phyloP scores from a whole-genome alignment of 2,113 vertebrate genomes.

The Pseudolaguvia tuberculata region DNA sequence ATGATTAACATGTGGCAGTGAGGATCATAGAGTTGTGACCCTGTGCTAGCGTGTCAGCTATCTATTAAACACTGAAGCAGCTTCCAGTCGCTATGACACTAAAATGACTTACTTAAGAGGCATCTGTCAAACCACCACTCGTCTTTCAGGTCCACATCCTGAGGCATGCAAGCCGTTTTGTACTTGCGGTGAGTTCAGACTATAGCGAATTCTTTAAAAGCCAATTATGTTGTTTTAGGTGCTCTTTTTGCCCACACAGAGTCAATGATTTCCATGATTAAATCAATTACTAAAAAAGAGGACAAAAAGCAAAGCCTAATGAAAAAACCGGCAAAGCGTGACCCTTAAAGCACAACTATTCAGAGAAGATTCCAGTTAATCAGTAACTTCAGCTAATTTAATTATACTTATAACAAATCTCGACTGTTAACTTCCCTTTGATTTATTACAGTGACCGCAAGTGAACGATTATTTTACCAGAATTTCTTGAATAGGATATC shows the following conservation, averaged over 20 bases:
- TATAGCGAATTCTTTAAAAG: slow-evolving; percentile 46
- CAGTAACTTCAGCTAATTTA: background rate
- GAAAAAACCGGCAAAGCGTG: slow-evolving; percentile 3
- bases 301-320: slow-evolving; percentile 8
- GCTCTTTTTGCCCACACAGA: slow-evolving; percentile 38
- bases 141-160: background rate
- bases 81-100: slow-evolving; percentile 34
- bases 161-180: background rate
- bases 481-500: too few relatives aligned
- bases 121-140: background rate
- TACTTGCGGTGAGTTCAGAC: slow-evolving; percentile 39
- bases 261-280: slow-evolving; percentile 38
- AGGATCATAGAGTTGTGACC: slow-evolving; percentile 28
- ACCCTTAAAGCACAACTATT: background rate
- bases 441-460: background rate
- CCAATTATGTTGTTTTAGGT: slow-evolving; percentile 43
- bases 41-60: slow-evolving; percentile 32
- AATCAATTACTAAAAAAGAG: slow-evolving; percentile 42
- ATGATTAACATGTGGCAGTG: slow-evolving; percentile 26
- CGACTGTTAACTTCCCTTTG: background rate
- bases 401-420: slow-evolving; percentile 1
- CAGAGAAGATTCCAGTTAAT: background rate
- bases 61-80: slow-evolving; percentile 22
- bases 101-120: slow-evolving; percentile 27
- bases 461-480: too few relatives aligned